A percentile compares a stretch with the other conserved stretches of the same genome.
phyloP scores from a whole-genome alignment of 2,113 vertebrate species.

The Otolemur garnettii region DNA sequence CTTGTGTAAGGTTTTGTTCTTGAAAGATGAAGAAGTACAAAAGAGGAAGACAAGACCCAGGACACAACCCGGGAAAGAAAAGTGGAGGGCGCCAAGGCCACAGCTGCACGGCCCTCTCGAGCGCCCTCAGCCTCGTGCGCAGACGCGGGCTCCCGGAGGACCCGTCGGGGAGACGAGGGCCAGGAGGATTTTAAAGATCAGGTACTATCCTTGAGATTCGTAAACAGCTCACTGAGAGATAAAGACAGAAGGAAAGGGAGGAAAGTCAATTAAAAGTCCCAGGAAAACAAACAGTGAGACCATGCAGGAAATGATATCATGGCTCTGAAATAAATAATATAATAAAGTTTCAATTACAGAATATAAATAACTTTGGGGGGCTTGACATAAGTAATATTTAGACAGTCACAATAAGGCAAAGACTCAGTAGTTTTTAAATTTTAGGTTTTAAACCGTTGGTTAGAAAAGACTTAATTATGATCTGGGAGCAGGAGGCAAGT shows the following conservation, averaged over 20 bases:
- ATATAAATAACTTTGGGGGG: neutral
- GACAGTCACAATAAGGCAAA: neutral
- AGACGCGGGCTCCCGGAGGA: neutral
- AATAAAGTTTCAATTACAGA: neutral
- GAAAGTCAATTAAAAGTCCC: neutral
- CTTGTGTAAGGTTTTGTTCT: neutral
- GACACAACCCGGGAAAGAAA: too few relatives aligned
- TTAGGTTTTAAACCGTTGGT: neutral
- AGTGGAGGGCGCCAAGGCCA: fast-evolving
- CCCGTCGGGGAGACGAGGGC: fast-evolving
- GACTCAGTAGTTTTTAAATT: neutral
- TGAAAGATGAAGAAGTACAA: neutral
- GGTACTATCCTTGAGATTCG: fast-evolving
- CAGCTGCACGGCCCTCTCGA: fast-evolving
- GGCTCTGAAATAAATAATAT: neutral
- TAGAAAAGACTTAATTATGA: neutral
- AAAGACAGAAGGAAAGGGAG: too few relatives aligned
- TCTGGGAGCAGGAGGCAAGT: neutral
- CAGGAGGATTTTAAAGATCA: neutral
- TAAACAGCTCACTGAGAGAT: neutral
- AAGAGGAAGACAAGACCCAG: neutral
- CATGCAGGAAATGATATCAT: neutral
- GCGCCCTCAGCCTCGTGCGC: fast-evolving
- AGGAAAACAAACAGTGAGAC: neutral
- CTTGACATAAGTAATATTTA: neutral